A percentile compares a stretch with the other conserved stretches of the same genome.
These are phyloP conservation scores for Heliangelus exortis DNA, from an alignment of 2,797 vertebrate genomes.

Conservation along the genomic window DNA sequence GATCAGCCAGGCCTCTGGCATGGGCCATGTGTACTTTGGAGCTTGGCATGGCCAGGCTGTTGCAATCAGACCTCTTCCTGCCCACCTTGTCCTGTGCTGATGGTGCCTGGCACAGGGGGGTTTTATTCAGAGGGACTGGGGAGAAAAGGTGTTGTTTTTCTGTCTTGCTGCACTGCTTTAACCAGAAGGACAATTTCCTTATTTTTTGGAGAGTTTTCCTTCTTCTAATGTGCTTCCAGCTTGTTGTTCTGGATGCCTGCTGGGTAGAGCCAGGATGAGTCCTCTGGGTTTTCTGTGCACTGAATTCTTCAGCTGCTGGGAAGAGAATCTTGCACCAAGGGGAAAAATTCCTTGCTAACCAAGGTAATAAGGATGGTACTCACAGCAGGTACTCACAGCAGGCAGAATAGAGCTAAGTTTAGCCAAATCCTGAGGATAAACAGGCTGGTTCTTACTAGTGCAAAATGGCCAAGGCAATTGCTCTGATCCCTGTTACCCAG, in stretches of 20 bases:
- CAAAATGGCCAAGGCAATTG: not conserved
- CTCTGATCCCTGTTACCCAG: not conserved
- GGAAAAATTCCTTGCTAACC: not conserved
- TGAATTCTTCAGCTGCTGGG: not conserved
- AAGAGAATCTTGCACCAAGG: not conserved
- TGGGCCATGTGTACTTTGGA: not conserved
- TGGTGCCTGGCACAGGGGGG: not conserved
- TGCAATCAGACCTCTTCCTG: not conserved
- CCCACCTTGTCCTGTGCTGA: not conserved
- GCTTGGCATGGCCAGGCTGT: not conserved
- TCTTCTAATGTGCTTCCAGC: not conserved
- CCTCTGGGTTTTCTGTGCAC: not conserved
- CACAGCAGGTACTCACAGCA: not conserved
- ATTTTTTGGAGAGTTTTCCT: not conserved
- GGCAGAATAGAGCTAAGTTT: not conserved
- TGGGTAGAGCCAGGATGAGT: not conserved
- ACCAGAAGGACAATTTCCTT: fast-evolving
- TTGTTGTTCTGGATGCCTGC: not conserved
- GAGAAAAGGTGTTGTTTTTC: not conserved
- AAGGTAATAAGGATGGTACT: not conserved
- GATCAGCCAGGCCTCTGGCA: not conserved
- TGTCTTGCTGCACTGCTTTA: not conserved
- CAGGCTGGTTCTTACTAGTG: not conserved
- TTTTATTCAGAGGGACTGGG: not conserved
- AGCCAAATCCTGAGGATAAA: not conserved